Evolutionary conservation across 2,113 vertebrate genomes (phyloP).

Genomic region (Symphodus melops): DNA sequence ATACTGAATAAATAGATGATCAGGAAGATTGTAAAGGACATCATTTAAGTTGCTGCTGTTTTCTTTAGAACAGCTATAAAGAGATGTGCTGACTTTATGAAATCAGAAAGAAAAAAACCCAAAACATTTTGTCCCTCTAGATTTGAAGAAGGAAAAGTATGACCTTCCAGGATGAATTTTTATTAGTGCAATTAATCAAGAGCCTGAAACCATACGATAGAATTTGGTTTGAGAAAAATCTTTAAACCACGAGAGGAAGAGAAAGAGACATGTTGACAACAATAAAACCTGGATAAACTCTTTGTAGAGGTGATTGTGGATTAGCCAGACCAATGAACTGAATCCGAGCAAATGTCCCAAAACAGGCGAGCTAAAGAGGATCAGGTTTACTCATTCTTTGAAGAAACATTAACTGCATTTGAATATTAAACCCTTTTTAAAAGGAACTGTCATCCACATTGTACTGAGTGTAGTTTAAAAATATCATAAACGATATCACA

Average conservation of each 20-base stretch:
- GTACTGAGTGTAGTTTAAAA: not conserved
- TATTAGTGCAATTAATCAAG: not conserved
- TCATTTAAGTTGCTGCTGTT: not conserved
- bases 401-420: constrained; percentile 22
- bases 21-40: not conserved
- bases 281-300: constrained; percentile 15
- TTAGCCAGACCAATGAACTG: constrained; percentile 31
- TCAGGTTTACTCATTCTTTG: constrained; percentile 12
- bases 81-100: not conserved
- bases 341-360: constrained; percentile 18
- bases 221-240: not conserved
- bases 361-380: constrained; percentile 10
- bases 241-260: not conserved
- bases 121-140: not conserved
- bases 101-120: too few relatives aligned
- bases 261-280: not conserved
- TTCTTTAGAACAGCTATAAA: not conserved
- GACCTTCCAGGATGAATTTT: not conserved
- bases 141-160: constrained; percentile 1
- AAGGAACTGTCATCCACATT: constrained; percentile 2
- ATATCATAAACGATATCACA: not conserved
- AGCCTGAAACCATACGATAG: not conserved
- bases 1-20: not conserved
- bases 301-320: constrained; percentile 12
- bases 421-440: not conserved